These are phyloP conservation scores for Scaptomyza hsui DNA, from an alignment of 1,140 invertebrate species.

Conservation along the genomic window DNA sequence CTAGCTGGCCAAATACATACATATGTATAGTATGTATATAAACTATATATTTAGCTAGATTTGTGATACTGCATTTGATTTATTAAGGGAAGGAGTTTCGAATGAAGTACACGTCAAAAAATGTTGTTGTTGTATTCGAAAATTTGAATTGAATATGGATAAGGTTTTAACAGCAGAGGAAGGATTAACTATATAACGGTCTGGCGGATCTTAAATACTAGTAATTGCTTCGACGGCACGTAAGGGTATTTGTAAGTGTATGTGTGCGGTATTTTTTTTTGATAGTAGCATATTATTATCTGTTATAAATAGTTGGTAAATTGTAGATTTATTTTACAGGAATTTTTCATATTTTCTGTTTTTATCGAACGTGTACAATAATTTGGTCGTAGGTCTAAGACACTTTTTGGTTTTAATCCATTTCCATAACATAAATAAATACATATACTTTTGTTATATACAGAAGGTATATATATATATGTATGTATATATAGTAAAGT, in stretches of 20 bases:
- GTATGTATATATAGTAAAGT: constrained; percentile 43
- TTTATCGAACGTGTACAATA: constrained; percentile 58
- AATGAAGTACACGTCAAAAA: too few relatives aligned
- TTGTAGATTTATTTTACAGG: constrained; percentile 53
- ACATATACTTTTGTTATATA: constrained; percentile 65
- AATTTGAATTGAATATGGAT: constrained; percentile 36
- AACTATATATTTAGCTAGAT: constrained; percentile 57
- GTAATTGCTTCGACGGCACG: constrained; percentile 78
- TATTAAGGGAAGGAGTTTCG: constrained; percentile 19
- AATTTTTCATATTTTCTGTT: constrained; percentile 32
- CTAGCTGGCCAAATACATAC: constrained; percentile 15
- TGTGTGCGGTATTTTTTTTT: constrained; percentile 1
- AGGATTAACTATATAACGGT: constrained; percentile 43
- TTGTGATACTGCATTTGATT: constrained; percentile 69
- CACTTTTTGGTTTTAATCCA: constrained; percentile 80
- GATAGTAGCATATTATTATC: constrained; percentile 26
- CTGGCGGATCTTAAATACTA: constrained; percentile 63
- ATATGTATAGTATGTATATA: constrained; percentile 33
- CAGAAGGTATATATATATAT: constrained; percentile 52
- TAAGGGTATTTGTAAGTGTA: constrained; percentile 48
- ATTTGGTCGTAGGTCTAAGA: constrained; percentile 82
- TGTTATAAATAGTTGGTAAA: constrained; percentile 51
- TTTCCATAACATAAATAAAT: constrained; percentile 54
- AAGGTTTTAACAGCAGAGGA: constrained; percentile 41
- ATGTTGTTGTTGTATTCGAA: constrained; percentile 53